Evolutionary conservation across 2,888 invertebrate species (phyloP).

Genomic region (Drosophila glabriapex): DNA sequence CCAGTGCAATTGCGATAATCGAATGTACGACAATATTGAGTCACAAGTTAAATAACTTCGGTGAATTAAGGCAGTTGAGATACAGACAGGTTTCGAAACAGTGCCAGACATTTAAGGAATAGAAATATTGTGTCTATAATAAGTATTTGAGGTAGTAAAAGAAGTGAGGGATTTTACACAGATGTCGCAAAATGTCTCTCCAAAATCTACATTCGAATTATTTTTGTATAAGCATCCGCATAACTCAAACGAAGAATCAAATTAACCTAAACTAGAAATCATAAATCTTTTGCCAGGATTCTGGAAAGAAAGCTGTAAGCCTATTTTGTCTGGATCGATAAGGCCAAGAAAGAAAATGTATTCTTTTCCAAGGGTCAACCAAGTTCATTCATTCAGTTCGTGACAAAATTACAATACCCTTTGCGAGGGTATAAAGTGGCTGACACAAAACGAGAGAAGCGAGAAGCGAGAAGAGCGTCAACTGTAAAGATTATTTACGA

Average conservation of each 20-base stretch:
- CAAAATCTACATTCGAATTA: not conserved
- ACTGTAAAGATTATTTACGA: slow-evolving; percentile 61
- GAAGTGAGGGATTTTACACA: not conserved
- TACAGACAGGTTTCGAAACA: not conserved
- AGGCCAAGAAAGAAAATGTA: not conserved
- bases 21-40: not conserved
- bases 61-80: slow-evolving; percentile 6
- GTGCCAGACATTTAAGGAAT: not conserved
- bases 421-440: slow-evolving; percentile 1
- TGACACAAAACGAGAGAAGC: slow-evolving; percentile 22
- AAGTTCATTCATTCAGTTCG: not conserved
- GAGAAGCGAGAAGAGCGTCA: slow-evolving; percentile 21
- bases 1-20: slow-evolving; percentile 14
- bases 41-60: slow-evolving; percentile 25
- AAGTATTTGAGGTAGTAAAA: not conserved
- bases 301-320: not conserved
- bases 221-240: not conserved
- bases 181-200: not conserved
- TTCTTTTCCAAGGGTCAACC: not conserved
- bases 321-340: not conserved
- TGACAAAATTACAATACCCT: not conserved
- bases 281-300: not conserved
- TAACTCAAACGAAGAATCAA: not conserved
- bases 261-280: not conserved
- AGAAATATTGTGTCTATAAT: not conserved